These are phyloP conservation scores for Cordilura impudica DNA, from an alignment of 2,888 invertebrate species.

Conservation along the genomic window DNA sequence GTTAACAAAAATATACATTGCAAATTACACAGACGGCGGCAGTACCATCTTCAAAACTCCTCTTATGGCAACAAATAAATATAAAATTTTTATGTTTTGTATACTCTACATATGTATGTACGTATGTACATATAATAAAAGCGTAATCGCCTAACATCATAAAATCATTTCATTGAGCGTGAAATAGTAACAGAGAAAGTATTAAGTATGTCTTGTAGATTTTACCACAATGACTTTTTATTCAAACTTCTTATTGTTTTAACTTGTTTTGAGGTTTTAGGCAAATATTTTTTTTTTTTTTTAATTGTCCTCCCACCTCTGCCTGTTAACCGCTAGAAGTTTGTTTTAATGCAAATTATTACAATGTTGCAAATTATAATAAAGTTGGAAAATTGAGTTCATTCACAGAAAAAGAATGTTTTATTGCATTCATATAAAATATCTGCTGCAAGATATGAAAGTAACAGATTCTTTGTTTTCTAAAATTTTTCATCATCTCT, in stretches of 20 bases:
- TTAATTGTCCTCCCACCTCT: not conserved
- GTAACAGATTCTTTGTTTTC: not conserved
- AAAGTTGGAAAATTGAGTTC: slow-evolving; percentile 35
- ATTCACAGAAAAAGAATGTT: slow-evolving; percentile 39
- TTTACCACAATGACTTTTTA: not conserved
- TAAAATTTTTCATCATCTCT: slow-evolving; percentile 24
- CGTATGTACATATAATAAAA: slow-evolving; percentile 15
- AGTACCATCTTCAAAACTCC: slow-evolving; percentile 48
- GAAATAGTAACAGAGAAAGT: slow-evolving; percentile 76
- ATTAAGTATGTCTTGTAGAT: slow-evolving; percentile 47
- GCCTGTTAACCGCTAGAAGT: not conserved
- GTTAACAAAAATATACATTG: not conserved
- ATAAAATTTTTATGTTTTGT: slow-evolving; percentile 3
- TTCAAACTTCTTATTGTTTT: slow-evolving; percentile 17
- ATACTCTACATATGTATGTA: not conserved
- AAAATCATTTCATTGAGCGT: slow-evolving; percentile 75
- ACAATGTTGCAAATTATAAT: slow-evolving; percentile 24
- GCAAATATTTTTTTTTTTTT: slow-evolving; percentile 3
- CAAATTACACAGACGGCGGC: slow-evolving; percentile 24
- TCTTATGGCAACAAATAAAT: slow-evolving; percentile 17
- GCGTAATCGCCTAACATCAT: slow-evolving; percentile 64
- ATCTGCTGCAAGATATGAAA: not conserved
- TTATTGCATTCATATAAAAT: not conserved
- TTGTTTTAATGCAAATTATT: not conserved
- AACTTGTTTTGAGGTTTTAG: slow-evolving; percentile 32